Evolutionary conservation across 2,797 vertebrate species (phyloP), one percentile per base, ranked within the genome.

Genomic region (Smutsia gigantea): DNA sequence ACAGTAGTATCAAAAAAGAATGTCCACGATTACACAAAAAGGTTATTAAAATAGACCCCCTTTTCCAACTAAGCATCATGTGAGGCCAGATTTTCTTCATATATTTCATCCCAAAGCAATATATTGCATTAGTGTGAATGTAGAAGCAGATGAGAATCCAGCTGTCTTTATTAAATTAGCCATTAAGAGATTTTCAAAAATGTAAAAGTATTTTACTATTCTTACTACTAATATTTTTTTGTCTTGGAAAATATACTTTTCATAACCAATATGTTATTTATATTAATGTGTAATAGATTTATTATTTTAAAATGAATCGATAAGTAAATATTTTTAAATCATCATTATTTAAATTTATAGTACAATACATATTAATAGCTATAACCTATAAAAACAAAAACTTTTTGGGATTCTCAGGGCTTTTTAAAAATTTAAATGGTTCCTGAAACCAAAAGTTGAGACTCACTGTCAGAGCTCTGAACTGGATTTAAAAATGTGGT

Each of bases 171-270:
- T 79, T 42, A 75, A 92, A 51, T 27, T 57, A 83, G 18, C 83
- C 29, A 39, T 61, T 82, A 82, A 86, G 29, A 85, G 12, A 90
- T 87, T 82, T 86, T 3, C 6, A 77, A 94, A 97, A 93, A 72
- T n/a, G 14, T 81, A 68, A 69, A 72, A 82, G 29, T 66, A 61
- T 74, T 46, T 46, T 46, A 21, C 10, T 42, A 31, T 18, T 86
- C 19, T 85, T 90, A 12, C 10, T 15, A 12, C 29, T 66, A 83
- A 61, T 85, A 46, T 63, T 77, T 39, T 82, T 69, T 90, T 81
- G 18, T 75, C 72, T 85, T 85, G 18, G 29, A 89, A 97, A 96
- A 91, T 78, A 34, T 49, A 53, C 63, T 93, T 93, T 78, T 42
- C 17, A 82, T 63, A 95, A 59, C 17, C 4, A 87, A 64, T 64